Percentiles rank a stretch among this genome's conserved stretches.
Evolutionary conservation across 1,140 invertebrate species (phyloP).

Genomic region (Drosophila rufa): DNA sequence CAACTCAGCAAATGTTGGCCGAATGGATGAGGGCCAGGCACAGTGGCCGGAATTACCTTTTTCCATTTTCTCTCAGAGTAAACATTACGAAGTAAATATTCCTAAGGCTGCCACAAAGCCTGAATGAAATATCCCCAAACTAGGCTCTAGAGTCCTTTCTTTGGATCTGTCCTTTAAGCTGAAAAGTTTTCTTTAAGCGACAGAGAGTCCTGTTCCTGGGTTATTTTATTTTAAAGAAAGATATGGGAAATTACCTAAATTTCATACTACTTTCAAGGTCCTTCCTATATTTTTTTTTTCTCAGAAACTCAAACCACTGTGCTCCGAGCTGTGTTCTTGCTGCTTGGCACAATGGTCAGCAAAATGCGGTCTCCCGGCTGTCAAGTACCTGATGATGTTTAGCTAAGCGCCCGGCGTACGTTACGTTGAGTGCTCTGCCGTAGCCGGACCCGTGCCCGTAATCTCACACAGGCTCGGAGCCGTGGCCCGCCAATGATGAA

Average conservation of each 20-base stretch:
- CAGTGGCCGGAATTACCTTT: conserved; percentile 11
- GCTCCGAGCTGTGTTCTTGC: conserved; percentile 6
- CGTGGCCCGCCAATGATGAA: conserved; percentile 68
- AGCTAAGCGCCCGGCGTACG: conserved; percentile 65
- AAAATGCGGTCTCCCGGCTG: conserved; percentile 68
- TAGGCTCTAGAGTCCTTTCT: not conserved
- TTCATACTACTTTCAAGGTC: not conserved
- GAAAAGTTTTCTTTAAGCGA: not conserved
- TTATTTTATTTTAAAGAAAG: not conserved
- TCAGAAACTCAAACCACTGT: conserved; percentile 19
- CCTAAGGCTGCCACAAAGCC: not conserved
- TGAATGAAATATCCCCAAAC: not conserved
- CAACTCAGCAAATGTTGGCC: conserved; percentile 53
- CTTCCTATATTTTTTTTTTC: not conserved
- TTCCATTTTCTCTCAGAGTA: not conserved
- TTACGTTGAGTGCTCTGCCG: conserved; percentile 45
- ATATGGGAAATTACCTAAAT: not conserved
- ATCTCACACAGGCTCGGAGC: conserved; percentile 4
- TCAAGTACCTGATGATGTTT: conserved; percentile 81
- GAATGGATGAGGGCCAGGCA: conserved; percentile 19
- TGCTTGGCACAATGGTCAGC: conserved; percentile 50
- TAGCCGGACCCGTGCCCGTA: not conserved
- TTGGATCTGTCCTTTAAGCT: not conserved
- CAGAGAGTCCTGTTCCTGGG: not conserved
- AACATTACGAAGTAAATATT: not conserved